These are phyloP conservation scores for Tauraco hartlaubi DNA, from an alignment of 2,797 vertebrate genomes.

Conservation along the genomic window DNA sequence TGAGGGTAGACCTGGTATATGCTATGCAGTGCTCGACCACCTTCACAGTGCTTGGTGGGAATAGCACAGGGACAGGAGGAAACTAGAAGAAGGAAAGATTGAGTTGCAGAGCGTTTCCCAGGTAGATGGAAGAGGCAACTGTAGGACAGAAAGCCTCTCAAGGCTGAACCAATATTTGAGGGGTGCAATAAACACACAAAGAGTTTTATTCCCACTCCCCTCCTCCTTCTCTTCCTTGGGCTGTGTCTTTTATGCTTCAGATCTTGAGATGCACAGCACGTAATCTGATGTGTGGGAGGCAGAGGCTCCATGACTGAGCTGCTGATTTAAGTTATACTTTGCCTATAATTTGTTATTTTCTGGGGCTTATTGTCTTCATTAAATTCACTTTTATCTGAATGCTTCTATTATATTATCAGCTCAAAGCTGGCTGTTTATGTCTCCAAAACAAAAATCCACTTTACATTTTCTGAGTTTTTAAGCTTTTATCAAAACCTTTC, in stretches of 20 bases:
- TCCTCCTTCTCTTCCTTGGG: background rate
- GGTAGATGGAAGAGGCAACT: background rate
- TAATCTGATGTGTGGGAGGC: background rate
- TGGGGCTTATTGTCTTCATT: background rate
- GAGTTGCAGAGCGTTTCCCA: background rate
- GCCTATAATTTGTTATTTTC: constrained; percentile 2
- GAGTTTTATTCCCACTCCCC: no score
- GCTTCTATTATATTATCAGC: constrained; percentile 10
- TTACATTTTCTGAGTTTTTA: background rate
- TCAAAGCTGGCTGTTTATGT: background rate
- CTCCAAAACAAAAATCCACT: background rate
- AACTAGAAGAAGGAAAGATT: background rate
- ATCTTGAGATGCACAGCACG: background rate
- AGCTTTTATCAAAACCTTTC: background rate
- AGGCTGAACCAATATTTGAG: background rate
- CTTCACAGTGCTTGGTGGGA: background rate
- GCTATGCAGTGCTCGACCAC: background rate
- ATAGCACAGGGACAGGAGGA: background rate
- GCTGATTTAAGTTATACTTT: background rate
- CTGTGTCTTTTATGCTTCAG: background rate
- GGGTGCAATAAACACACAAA: background rate
- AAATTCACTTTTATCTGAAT: constrained; percentile 5
- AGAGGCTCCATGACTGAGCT: background rate
- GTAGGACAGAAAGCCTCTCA: background rate
- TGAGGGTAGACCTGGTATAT: background rate